Percentiles rank a stretch among this genome's conserved stretches.
phyloP scores from a whole-genome alignment of 2,113 vertebrate species.

The Pelecanoides urinatrix region DNA sequence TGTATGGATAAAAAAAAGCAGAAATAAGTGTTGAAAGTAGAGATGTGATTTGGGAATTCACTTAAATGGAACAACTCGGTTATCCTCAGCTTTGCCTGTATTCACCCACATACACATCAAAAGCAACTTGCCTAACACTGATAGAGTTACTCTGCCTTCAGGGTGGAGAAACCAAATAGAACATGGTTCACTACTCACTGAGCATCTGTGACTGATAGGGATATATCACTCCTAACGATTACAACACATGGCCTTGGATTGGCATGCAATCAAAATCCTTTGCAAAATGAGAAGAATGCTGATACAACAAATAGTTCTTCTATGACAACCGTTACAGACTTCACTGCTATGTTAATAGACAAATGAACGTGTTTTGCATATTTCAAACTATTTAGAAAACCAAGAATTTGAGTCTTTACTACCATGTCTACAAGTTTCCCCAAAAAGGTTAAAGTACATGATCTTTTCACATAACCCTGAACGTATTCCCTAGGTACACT shows the following conservation, averaged over 20 bases:
- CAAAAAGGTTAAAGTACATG: background rate
- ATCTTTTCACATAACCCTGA: background rate
- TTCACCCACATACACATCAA: background rate
- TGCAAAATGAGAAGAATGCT: background rate
- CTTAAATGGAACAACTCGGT: background rate
- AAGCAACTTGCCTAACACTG: background rate
- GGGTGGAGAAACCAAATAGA: background rate
- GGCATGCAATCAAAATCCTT: background rate
- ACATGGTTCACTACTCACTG: background rate
- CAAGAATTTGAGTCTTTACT: background rate
- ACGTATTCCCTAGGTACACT: accelerated
- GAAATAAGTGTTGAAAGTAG: background rate
- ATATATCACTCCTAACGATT: background rate
- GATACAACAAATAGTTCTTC: background rate
- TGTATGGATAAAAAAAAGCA: background rate
- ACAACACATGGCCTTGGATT: background rate
- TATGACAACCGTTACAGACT: background rate
- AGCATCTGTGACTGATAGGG: background rate
- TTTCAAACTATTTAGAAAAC: background rate
- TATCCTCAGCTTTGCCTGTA: background rate
- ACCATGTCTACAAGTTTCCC: background rate
- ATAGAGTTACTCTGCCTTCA: background rate
- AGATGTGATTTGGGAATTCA: background rate
- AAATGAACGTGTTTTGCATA: background rate
- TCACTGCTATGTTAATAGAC: background rate